Evolutionary conservation across 2,888 invertebrate genomes (phyloP).

Genomic region (Odontocolon sp.): DNA sequence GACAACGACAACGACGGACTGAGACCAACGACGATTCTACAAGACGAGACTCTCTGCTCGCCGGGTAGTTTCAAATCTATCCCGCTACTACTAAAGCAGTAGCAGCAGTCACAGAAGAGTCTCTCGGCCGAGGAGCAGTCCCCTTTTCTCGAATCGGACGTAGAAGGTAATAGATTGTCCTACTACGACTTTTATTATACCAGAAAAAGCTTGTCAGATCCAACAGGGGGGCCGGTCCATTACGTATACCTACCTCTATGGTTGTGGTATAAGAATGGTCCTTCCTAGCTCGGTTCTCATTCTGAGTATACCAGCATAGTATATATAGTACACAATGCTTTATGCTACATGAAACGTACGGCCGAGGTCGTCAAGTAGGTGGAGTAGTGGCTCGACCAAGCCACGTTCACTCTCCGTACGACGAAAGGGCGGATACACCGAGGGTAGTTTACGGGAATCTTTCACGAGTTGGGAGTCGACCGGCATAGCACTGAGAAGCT

Average conservation of each 20-base stretch:
- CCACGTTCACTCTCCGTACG: conserved; percentile 3
- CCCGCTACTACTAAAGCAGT: not conserved
- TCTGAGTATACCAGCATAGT: not conserved
- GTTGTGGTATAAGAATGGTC: too few relatives aligned
- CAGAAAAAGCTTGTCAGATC: too few relatives aligned
- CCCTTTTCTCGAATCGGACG: too few relatives aligned
- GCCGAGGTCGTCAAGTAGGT: conserved; percentile 19
- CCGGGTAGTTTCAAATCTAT: too few relatives aligned
- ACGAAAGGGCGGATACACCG: conserved; percentile 20
- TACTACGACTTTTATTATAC: too few relatives aligned
- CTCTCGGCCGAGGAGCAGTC: too few relatives aligned
- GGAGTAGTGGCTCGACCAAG: not conserved
- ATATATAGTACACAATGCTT: not conserved
- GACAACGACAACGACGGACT: conserved; percentile 6
- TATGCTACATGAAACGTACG: not conserved
- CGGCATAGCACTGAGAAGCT: not conserved
- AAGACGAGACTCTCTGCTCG: conserved; percentile 9
- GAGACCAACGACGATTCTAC: conserved; percentile 6
- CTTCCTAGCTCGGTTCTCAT: too few relatives aligned
- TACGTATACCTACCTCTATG: too few relatives aligned
- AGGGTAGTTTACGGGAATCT: conserved; percentile 21
- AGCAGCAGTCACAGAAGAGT: too few relatives aligned
- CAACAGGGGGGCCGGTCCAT: too few relatives aligned
- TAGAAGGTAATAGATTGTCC: too few relatives aligned
- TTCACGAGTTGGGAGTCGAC: conserved; percentile 16